phyloP scores from a whole-genome alignment of 2,113 vertebrate species.

The Piaya cayana region DNA sequence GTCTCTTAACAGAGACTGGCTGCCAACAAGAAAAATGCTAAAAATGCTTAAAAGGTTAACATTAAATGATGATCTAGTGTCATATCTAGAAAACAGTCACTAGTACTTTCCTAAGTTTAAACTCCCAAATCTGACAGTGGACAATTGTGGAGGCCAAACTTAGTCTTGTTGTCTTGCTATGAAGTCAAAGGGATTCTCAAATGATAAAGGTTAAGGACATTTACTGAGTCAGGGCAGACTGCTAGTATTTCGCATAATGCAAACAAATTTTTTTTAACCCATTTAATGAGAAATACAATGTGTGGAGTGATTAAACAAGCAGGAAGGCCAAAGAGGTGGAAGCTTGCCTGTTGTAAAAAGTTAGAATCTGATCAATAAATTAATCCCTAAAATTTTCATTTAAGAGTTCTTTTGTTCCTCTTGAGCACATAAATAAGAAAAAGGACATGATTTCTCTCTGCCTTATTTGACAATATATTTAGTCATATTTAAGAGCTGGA shows the following conservation, averaged over 20 bases:
- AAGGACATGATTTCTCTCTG: background rate
- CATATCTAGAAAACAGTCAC: background rate
- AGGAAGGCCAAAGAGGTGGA: background rate
- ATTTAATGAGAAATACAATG: background rate
- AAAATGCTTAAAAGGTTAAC: background rate
- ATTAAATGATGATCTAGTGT: background rate
- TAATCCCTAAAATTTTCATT: background rate
- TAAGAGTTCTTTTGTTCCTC: background rate
- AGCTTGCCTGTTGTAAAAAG: background rate
- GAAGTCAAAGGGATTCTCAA: background rate
- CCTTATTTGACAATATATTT: background rate
- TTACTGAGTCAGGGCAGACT: background rate
- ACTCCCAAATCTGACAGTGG: background rate
- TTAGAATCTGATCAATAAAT: background rate
- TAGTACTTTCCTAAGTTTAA: background rate
- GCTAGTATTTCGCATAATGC: background rate
- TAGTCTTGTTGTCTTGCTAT: background rate
- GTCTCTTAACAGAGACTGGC: background rate
- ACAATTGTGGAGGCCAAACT: background rate
- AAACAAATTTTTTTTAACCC: background rate
- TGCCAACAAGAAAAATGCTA: background rate
- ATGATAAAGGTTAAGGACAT: background rate
- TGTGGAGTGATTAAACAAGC: background rate
- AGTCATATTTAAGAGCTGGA: background rate
- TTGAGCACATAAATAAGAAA: background rate